These are phyloP conservation scores for Hemichromis elongatus DNA, from an alignment of 2,113 vertebrate genomes.

Conservation along the genomic window DNA sequence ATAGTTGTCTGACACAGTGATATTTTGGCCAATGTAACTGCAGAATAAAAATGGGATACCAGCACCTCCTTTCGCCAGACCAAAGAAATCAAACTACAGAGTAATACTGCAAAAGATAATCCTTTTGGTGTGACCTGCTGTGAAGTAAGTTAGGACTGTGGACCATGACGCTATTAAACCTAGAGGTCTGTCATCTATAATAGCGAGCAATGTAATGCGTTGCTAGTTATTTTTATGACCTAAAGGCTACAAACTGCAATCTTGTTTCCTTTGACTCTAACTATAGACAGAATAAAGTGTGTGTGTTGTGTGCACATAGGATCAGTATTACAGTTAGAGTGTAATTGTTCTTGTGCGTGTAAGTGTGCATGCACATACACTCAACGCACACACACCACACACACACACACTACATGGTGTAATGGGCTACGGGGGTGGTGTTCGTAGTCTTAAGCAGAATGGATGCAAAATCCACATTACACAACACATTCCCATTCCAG, in stretches of 20 bases:
- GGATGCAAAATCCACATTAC: conserved; percentile 72
- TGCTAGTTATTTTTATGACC: neutral
- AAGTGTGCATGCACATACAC: neutral
- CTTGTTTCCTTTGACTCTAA: conserved; percentile 4
- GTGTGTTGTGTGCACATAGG: neutral
- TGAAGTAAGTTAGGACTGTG: neutral
- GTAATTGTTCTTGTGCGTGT: neutral
- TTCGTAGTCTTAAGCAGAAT: conserved; percentile 60
- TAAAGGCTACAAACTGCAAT: neutral
- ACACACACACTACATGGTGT: conserved; percentile 18
- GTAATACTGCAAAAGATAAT: neutral
- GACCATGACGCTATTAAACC: neutral
- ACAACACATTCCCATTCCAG: conserved; percentile 68
- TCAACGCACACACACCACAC: neutral
- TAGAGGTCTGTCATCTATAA: neutral
- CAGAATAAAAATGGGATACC: neutral
- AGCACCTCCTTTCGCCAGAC: neutral
- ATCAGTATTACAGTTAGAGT: neutral
- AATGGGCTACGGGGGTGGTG: conserved; percentile 51
- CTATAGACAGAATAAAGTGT: neutral
- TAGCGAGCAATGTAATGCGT: neutral
- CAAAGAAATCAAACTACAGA: neutral
- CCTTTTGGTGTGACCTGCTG: neutral
- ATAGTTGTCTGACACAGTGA: neutral
- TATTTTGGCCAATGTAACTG: neutral